These are phyloP conservation scores for Pristionchus exspectatus DNA, from an alignment of 2,888 invertebrate genomes.

Conservation along the genomic window DNA sequence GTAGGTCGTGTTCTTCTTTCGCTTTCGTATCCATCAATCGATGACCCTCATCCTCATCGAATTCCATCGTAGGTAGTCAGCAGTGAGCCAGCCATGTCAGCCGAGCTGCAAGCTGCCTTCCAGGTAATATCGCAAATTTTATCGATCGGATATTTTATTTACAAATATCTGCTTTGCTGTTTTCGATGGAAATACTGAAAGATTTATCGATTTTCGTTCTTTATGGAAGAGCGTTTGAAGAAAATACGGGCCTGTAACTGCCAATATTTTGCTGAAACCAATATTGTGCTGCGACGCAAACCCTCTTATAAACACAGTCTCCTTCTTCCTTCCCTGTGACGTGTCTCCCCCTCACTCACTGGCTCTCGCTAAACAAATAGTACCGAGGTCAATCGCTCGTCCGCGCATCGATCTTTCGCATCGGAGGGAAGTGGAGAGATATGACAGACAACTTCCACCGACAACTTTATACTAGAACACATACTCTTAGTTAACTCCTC, in stretches of 20 bases:
- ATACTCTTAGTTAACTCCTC: no score
- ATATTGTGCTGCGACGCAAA: neutral
- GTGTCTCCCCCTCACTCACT: neutral
- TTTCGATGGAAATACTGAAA: neutral
- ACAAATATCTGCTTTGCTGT: neutral
- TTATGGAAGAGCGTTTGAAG: no score
- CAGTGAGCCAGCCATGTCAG: neutral
- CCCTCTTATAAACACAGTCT: neutral
- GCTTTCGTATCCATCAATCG: neutral
- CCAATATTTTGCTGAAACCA: neutral
- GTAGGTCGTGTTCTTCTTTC: neutral
- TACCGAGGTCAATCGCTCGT: conserved; percentile 12
- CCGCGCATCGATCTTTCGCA: neutral
- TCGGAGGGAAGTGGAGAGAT: neutral
- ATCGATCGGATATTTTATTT: neutral
- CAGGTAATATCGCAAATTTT: neutral
- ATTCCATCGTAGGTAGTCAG: neutral
- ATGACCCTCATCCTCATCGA: neutral
- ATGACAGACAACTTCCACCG: neutral
- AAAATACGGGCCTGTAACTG: neutral
- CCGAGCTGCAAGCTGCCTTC: conserved; percentile 35
- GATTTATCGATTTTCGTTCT: no score
- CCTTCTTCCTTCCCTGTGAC: neutral
- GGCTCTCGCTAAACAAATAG: conserved; percentile 14
- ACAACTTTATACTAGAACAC: neutral